Base-by-base conservation (phyloP, 1,140 invertebrate species). In the Pachypsylla venusta region DNA sequence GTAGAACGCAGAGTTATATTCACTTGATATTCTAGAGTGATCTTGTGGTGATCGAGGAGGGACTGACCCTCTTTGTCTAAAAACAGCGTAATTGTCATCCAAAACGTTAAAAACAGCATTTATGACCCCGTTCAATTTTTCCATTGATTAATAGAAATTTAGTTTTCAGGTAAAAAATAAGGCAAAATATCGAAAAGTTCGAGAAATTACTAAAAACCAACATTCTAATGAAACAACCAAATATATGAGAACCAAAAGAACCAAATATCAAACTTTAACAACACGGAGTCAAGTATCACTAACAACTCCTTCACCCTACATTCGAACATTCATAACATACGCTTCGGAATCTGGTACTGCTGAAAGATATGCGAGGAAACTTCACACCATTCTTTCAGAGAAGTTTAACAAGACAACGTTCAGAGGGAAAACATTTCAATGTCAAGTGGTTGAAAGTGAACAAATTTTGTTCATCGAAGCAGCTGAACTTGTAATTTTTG, bases 261-360 rank as follows among this genome's bases (percentile, higher is more conserved):
- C 16, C 42, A 48, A 48, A 48, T 48, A 48, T 19, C n/a, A 19
- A 22, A 48, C 42, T 4, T 22, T 48, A 4, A 48, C 42, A n/a
- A 48, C 42, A 7, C 42, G 5, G 42, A 19, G n/a, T 3, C 42
- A 22, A 4, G 4, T 19, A 19, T 3, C 16, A 5, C 42, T 22
- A n/a, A 48, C 42, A n/a, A 48, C 42, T 22, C 42, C 42, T 22
- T 48, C 42, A n/a, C 42, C 42, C n/a, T 19, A 19, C 42, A 48
- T 48, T 22, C 42, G 42, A 7, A 48, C 42, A 4, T 48, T 5
- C 42, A 19, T 48, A 7, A 22, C 42, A 22, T n/a, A 10, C 22
- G 42, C 42, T 4, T 48, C 42, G 7, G 42, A 48, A 22, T 48
- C 42, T 5, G 42, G 42, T 22, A 48, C 42, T n/a, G 42, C 42